Conservation (phyloP, 2,888 invertebrate species). For the Meta bourneti region DNA sequence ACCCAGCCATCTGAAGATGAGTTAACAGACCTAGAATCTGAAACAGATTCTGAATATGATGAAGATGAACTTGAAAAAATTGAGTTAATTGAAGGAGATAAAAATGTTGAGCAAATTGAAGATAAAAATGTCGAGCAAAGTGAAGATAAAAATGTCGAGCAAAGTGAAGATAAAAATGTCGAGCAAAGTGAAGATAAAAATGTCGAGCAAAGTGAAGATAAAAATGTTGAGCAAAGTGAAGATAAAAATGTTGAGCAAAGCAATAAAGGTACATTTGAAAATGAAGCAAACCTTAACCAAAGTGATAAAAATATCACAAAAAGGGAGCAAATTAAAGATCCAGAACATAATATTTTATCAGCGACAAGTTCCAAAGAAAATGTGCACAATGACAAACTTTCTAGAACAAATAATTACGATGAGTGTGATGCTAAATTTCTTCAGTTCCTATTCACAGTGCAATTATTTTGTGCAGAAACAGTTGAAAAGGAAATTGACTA, state of each 20-base stretch:
- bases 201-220: background rate
- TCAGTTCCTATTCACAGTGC: slow-evolving; percentile 13
- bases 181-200: background rate
- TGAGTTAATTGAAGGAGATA: background rate
- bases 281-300: background rate
- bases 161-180: background rate
- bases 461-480: slow-evolving; percentile 20
- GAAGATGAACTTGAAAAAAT: background rate
- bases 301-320: background rate
- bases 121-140: background rate
- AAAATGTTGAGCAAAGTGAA: background rate
- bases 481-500: slow-evolving; percentile 3
- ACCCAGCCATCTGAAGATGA: background rate
- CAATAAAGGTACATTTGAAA: background rate
- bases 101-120: background rate
- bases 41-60: background rate
- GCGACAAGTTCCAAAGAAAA: too few relatives aligned
- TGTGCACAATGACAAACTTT: too few relatives aligned
- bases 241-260: too few relatives aligned
- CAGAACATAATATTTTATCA: too few relatives aligned
- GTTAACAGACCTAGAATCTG: background rate
- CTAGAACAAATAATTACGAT: background rate
- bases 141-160: background rate
- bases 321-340: too few relatives aligned
- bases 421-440: background rate